Evolutionary conservation across 2,888 invertebrate species (phyloP).

Genomic region (Eupithecia vulgata): DNA sequence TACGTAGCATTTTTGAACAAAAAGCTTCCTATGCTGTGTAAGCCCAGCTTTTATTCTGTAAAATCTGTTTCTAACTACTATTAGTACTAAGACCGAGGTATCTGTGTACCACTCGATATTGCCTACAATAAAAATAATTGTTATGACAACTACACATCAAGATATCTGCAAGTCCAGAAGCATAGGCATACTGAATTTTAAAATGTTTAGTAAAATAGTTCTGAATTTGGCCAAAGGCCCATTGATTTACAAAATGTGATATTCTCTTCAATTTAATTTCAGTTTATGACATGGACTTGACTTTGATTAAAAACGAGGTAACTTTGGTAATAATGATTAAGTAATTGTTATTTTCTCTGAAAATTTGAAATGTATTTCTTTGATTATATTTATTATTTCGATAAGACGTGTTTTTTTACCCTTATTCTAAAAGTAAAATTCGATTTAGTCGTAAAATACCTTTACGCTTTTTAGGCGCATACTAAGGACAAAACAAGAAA

Average conservation of each 20-base stretch:
- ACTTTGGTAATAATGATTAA: conserved; percentile 44
- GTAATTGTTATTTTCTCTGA: conserved; percentile 62
- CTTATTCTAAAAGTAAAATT: neutral
- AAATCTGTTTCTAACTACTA: neutral
- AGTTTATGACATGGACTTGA: conserved; percentile 51
- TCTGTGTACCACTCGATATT: neutral
- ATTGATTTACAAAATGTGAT: conserved; percentile 22
- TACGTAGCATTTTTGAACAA: conserved; percentile 1
- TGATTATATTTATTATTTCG: conserved; percentile 75
- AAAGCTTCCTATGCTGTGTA: neutral
- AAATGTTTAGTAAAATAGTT: neutral
- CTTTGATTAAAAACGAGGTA: conserved; percentile 40
- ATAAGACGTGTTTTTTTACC: conserved; percentile 46
- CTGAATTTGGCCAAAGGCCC: conserved; percentile 10
- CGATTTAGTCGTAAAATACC: too few species aligned
- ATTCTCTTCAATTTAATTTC: conserved; percentile 51
- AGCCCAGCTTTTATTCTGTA: neutral
- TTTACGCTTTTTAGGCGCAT: too few species aligned
- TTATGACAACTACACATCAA: neutral
- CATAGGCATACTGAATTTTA: neutral
- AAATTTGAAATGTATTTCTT: conserved; percentile 66
- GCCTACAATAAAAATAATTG: neutral
- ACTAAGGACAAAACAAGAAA: too few species aligned
- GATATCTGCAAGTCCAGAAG: neutral
- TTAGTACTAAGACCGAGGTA: neutral